Conservation (phyloP, 2,113 vertebrate genomes). For the Manacus vitellinus region DNA sequence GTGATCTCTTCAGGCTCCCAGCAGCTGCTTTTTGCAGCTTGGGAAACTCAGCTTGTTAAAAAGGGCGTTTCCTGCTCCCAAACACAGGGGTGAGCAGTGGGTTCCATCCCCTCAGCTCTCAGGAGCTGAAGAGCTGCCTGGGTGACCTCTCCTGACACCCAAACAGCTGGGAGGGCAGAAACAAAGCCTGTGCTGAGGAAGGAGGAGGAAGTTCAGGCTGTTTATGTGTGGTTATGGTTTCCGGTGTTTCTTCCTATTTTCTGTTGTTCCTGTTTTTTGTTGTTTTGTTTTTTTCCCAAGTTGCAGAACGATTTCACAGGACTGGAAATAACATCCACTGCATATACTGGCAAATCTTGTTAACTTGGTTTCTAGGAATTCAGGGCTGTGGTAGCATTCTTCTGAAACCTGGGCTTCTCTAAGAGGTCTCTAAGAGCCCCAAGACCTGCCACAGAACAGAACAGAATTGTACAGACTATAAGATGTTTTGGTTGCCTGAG, state of each 20-base stretch:
- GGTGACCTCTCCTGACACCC: not conserved
- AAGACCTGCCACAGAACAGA: not conserved
- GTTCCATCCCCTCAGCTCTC: not conserved
- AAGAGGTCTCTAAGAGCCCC: not conserved
- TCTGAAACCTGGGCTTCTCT: not conserved
- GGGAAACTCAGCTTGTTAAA: not conserved
- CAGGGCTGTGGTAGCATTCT: not conserved
- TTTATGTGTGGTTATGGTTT: slow-evolving; percentile 56
- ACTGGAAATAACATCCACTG: not conserved
- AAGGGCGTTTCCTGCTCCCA: not conserved
- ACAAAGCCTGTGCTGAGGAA: not conserved
- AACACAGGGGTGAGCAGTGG: not conserved
- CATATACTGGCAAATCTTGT: not conserved
- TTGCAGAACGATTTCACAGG: not conserved
- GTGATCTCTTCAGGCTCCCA: not conserved
- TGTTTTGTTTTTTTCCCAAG: not conserved
- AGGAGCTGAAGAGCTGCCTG: not conserved
- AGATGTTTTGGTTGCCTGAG: not conserved
- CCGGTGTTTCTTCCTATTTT: slow-evolving; percentile 54
- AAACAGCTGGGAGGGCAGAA: not conserved
- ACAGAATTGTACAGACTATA: not conserved
- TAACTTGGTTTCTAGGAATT: not conserved
- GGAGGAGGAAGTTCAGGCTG: slow-evolving; percentile 36
- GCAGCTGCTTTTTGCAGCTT: not conserved
- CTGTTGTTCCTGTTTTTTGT: not conserved